Conservation (phyloP, 2,113 vertebrate genomes). For the Agelaius phoeniceus region DNA sequence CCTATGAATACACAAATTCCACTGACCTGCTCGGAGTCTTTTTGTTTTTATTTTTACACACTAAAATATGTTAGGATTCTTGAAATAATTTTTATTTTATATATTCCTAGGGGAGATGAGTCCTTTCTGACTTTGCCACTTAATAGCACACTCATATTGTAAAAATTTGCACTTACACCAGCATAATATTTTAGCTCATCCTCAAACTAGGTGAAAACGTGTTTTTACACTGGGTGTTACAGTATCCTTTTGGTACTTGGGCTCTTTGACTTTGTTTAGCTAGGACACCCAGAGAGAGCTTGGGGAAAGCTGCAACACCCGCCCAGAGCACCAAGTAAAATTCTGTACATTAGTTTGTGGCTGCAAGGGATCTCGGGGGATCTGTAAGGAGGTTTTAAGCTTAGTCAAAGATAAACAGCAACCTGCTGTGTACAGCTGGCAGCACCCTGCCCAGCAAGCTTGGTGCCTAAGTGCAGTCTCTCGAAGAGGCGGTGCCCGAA, state of each 20-base stretch:
- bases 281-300: not conserved
- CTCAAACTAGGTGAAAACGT: not conserved
- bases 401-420: not conserved
- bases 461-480: rapidly evolving
- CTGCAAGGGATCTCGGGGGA: not conserved
- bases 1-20: not conserved
- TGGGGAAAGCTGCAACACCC: not conserved
- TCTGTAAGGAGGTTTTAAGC: not conserved
- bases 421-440: not conserved
- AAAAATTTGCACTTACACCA: not conserved
- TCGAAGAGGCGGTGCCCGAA: not conserved
- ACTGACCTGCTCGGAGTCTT: not conserved
- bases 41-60: not conserved
- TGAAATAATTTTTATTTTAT: not conserved
- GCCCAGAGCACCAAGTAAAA: not conserved
- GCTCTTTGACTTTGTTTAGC: not conserved
- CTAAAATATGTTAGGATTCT: not conserved
- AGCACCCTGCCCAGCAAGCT: not conserved
- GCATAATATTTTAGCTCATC: not conserved
- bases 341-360: not conserved
- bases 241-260: not conserved
- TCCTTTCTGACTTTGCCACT: not conserved
- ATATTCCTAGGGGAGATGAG: not conserved
- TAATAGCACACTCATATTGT: rapidly evolving
- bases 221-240: rapidly evolving